These are phyloP conservation scores for Ophraella communa DNA, from an alignment of 2,888 invertebrate species.

Conservation along the genomic window DNA sequence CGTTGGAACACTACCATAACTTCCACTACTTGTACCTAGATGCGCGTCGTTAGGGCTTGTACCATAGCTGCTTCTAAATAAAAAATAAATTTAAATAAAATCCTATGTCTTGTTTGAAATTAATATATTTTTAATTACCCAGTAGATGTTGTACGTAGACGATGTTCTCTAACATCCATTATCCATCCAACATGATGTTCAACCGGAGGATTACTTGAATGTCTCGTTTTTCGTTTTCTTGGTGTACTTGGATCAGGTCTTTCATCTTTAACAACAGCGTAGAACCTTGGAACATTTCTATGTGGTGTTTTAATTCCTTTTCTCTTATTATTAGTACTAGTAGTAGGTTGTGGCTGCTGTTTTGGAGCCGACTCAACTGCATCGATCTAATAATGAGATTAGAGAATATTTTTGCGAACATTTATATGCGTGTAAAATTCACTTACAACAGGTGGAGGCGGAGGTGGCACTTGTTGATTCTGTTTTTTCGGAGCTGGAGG, in stretches of 20 bases:
- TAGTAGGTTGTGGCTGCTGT: conserved; percentile 20
- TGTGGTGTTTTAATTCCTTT: conserved; percentile 37
- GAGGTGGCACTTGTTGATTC: conserved; percentile 82
- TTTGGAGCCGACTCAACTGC: conserved; percentile 25
- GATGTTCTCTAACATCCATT: conserved; percentile 88
- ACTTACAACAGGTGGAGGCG: conserved; percentile 70
- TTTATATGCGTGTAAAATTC: neutral
- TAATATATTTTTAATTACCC: conserved; percentile 64
- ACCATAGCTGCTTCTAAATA: conserved; percentile 74
- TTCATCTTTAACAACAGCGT: conserved; percentile 89
- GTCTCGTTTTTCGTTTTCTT: conserved; percentile 88
- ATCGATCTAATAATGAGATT: conserved; percentile 34
- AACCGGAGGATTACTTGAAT: conserved; percentile 90
- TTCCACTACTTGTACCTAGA: conserved; percentile 77
- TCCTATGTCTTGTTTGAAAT: too few relatives aligned
- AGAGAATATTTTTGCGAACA: neutral
- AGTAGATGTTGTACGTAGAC: conserved; percentile 78
- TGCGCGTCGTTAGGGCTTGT: conserved; percentile 73
- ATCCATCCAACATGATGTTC: conserved; percentile 98
- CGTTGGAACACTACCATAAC: conserved; percentile 80
- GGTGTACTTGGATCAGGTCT: conserved; percentile 70
- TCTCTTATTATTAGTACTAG: conserved; percentile 28
- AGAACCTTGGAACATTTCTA: conserved; percentile 83
- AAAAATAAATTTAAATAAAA: neutral
- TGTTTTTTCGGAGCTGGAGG: conserved; percentile 70